These are phyloP conservation scores for Pontoporia blainvillei DNA, from an alignment of 2,113 vertebrate genomes.

Conservation along the genomic window DNA sequence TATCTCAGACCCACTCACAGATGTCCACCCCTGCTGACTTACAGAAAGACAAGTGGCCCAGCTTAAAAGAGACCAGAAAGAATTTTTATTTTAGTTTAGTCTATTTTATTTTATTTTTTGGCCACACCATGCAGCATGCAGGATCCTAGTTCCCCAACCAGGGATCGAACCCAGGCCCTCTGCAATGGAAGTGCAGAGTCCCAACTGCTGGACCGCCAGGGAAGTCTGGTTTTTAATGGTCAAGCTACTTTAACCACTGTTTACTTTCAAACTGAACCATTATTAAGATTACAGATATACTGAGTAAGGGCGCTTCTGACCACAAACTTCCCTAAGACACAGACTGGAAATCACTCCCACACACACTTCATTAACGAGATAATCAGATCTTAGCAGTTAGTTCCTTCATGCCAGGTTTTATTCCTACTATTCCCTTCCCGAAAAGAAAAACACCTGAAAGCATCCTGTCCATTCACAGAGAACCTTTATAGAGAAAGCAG, in stretches of 20 bases:
- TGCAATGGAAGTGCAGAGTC: no score
- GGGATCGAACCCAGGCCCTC: no score
- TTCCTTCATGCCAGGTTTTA: neutral
- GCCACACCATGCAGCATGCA: rapidly evolving
- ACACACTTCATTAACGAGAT: neutral
- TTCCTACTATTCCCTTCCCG: neutral
- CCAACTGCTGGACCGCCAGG: no score
- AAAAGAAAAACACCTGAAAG: neutral
- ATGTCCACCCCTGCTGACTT: neutral
- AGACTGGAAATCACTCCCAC: neutral
- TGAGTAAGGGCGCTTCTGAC: neutral
- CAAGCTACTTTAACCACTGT: neutral
- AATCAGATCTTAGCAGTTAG: neutral
- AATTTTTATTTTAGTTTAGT: no score
- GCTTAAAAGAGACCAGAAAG: neutral
- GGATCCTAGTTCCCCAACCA: no score
- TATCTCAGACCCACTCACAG: neutral
- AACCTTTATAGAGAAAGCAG: neutral
- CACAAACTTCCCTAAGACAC: neutral
- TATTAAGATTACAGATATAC: neutral
- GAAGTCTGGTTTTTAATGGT: neutral
- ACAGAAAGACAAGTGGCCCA: neutral
- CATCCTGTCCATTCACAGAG: neutral
- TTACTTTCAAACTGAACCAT: neutral
- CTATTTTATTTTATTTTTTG: neutral